Evolutionary conservation across 2,113 vertebrate species (phyloP), one percentile per base, ranked within the genome.

Genomic region (Fregata magnificens): DNA sequence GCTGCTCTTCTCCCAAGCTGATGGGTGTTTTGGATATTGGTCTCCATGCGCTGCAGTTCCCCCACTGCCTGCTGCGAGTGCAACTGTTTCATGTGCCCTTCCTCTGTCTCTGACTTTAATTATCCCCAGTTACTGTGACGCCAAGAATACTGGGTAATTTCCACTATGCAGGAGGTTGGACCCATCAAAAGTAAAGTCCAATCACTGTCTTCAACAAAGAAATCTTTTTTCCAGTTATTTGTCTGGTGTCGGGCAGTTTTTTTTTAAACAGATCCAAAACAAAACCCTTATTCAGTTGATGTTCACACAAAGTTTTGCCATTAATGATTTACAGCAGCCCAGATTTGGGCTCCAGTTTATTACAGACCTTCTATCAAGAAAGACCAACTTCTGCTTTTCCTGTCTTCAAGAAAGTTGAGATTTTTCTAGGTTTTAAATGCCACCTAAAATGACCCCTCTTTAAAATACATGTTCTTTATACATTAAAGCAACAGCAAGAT

Each of bases 191-290:
- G 31, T 78, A 8, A 93, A 94, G 34, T 38, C 58, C 31, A 61
- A 61, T 73, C 59, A 42, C 66, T 67, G 29, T 82, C 70, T 79
- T 82, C 56, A 92, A 93, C 80, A 90, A 88, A 94, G 84, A 87
- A 85, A 94, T 85, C 82, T 89, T 96, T 96, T 56, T 94, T 95
- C 50, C 31, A 53, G n/a, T 82, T 79, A 63, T 50, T 91, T 93
- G 38, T 47, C 61, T 87, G 69, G 50, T 89, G 66, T 88, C 9
- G 4, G 58, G 50, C 45, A 44, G 42, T 13, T 38, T 73, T 82
- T 72, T 93, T 94, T 93, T n/a, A 34, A 82, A 59, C 74, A 92
- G 66, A 79, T 72, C 31, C 44, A 50, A 88, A 93, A 31, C 73
- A 93, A 95, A 93, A 10, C 42, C 29, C 42, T 76, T 73, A 82